phyloP scores from a whole-genome alignment of 2,888 invertebrate species.

The Taphrorychus bicolor region DNA sequence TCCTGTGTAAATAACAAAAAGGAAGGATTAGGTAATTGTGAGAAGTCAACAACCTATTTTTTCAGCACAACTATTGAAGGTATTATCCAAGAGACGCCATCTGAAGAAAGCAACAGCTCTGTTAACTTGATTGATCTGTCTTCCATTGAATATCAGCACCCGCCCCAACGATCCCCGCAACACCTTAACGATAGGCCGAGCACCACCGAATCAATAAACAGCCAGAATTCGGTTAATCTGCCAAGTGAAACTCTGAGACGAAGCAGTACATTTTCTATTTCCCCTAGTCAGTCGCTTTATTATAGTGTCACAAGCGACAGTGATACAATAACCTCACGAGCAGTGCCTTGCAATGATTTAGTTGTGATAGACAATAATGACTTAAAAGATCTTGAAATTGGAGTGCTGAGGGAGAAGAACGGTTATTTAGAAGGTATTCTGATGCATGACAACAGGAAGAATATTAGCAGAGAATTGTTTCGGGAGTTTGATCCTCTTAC shows the following conservation, averaged over 20 bases:
- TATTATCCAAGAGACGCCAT: no score
- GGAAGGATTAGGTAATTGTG: no score
- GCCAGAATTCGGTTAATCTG: slow-evolving; percentile 10
- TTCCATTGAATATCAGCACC: neutral
- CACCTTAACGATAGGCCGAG: slow-evolving; percentile 8
- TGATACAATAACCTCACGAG: slow-evolving; percentile 32
- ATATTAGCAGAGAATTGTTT: slow-evolving; percentile 42
- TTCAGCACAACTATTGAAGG: neutral
- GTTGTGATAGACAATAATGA: slow-evolving; percentile 34
- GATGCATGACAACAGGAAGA: slow-evolving; percentile 21
- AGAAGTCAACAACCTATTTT: no score
- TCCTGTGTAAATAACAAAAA: no score
- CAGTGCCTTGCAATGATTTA: slow-evolving; percentile 28
- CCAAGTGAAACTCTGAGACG: slow-evolving; percentile 16
- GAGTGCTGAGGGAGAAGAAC: slow-evolving; percentile 26
- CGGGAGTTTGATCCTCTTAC: slow-evolving; percentile 31
- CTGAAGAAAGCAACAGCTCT: no score
- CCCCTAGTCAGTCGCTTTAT: slow-evolving; percentile 49
- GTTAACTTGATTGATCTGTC: neutral
- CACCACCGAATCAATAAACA: slow-evolving; percentile 17
- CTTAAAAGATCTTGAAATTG: slow-evolving; percentile 10
- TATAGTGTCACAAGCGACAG: slow-evolving; percentile 39
- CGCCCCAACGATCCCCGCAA: neutral
- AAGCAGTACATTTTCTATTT: slow-evolving; percentile 43
- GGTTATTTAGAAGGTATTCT: slow-evolving; percentile 34